Percentiles rank a stretch among this genome's conserved stretches.
Evolutionary conservation across 2,797 vertebrate genomes (phyloP).

Genomic region (Falco novaeseelandiae): DNA sequence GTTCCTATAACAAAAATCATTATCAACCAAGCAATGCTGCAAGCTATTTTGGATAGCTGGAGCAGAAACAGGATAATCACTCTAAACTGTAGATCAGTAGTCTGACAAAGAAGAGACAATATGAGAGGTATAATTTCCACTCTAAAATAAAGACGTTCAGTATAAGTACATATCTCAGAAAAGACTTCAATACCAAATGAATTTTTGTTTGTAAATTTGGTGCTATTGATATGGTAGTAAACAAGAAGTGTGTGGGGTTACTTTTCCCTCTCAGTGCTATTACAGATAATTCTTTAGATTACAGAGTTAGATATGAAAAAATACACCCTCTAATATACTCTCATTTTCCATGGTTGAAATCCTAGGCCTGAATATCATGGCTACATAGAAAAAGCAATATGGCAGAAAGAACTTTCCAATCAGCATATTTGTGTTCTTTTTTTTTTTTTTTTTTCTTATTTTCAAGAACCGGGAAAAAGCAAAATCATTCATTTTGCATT

Average conservation of each 20-base stretch:
- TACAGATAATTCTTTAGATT: not conserved
- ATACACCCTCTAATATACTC: not conserved
- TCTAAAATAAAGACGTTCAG: not conserved
- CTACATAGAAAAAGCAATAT: not conserved
- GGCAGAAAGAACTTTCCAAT: not conserved
- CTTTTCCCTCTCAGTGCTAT: not conserved
- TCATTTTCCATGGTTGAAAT: not conserved
- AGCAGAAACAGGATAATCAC: conserved; percentile 55
- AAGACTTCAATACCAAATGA: conserved; percentile 11
- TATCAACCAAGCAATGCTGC: not conserved
- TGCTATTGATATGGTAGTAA: not conserved
- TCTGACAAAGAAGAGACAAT: conserved; percentile 22
- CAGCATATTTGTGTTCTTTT: not conserved
- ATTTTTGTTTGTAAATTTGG: not conserved
- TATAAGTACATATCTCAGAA: not conserved
- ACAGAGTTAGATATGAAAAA: not conserved
- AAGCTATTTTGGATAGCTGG: conserved; percentile 42
- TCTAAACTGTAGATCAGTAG: conserved; percentile 40
- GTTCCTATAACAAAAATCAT: conserved; percentile 47
- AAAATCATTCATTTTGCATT: not conserved
- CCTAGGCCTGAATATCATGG: not conserved
- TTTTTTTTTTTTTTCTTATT: not conserved
- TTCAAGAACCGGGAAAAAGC: not conserved
- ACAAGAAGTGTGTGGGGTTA: not conserved
- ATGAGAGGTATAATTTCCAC: not conserved